Evolutionary conservation across 2,888 invertebrate species (phyloP), one percentile per base, ranked within the genome.

Genomic region (Drosophila subsilvestris): DNA sequence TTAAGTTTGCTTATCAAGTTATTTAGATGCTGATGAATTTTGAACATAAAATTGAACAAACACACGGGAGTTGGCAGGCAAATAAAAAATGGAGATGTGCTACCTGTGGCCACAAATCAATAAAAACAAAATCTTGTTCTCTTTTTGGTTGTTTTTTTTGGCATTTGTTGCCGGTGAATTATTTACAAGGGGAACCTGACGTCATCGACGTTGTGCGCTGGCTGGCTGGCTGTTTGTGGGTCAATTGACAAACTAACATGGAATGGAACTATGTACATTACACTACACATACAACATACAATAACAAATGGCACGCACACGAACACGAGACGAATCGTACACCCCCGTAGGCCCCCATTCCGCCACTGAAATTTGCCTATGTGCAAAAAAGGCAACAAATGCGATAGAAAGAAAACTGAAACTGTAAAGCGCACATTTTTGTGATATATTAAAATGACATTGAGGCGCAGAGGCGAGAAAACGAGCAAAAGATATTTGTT

Each of bases 381-480:
- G 80, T 62, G 80, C 83, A 72, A 81, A 87, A 82, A 81, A 80
- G 80, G 80, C 84, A 51, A 63, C 56, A 73, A 71, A 74, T 37
- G 37, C 2, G 14, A 6, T 14, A n/a, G 14, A 37, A 49, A 75
- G 79, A 82, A 86, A 75, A 70, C 77, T 80, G 75, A 89, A 75
- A 73, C 79, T 37, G 37, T 7, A 37, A 79, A 73, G 86, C 77
- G 70, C 72, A 80, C 69, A 83, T 45, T 59, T 75, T 47, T 59
- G 47, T 63, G 54, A 65, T 79, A 86, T 83, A 84, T 84, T 84
- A 78, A 85, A 82, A 88, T 85, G 84, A 85, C 84, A 85, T 85
- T 85, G 84, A 51, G 60, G 66, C 55, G 59, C 51, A 20, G 62
- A 66, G 49, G 53, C 70, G 88, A 62, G 68, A 65, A 56, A 54